A percentile compares a stretch with the other conserved stretches of the same genome.
Conservation (phyloP, 2,113 vertebrate species). For the Colinus virginianus region DNA sequence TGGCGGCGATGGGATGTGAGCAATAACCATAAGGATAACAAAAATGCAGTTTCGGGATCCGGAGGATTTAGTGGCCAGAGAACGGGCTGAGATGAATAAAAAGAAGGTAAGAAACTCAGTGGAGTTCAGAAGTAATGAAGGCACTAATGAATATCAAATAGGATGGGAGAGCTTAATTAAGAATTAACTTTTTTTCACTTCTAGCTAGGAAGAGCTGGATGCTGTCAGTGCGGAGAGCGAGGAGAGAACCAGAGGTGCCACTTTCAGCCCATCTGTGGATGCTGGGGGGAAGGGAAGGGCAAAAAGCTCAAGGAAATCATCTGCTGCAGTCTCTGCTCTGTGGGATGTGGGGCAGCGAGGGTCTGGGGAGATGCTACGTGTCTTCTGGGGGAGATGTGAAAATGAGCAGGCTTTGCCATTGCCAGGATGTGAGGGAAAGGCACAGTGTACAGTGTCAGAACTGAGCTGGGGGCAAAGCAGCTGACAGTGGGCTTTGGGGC, state of each 20-base stretch:
- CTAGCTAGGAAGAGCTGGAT: background rate
- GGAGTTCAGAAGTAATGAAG: background rate
- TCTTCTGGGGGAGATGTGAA: fast-evolving
- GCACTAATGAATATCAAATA: constrained; percentile 19
- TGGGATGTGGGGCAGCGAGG: fast-evolving
- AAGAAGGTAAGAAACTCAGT: background rate
- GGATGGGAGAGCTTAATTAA: constrained; percentile 17
- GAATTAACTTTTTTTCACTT: background rate
- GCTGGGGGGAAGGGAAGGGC: background rate
- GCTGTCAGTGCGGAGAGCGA: background rate
- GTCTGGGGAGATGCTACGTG: fast-evolving
- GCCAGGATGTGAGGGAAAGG: background rate
- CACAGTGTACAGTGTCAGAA: background rate
- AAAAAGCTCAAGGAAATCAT: background rate
- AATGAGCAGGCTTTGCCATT: background rate
- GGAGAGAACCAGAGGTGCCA: background rate
- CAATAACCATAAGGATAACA: constrained; percentile 21
- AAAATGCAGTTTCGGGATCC: background rate
- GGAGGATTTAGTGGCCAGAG: background rate
- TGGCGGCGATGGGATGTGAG: constrained; percentile 6
- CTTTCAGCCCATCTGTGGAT: background rate
- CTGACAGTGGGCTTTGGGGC: background rate
- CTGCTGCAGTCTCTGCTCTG: background rate
- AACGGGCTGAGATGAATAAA: background rate
- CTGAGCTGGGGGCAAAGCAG: background rate